Base-by-base conservation (phyloP, 2,797 vertebrate species). In the Clarias fuscus region DNA sequence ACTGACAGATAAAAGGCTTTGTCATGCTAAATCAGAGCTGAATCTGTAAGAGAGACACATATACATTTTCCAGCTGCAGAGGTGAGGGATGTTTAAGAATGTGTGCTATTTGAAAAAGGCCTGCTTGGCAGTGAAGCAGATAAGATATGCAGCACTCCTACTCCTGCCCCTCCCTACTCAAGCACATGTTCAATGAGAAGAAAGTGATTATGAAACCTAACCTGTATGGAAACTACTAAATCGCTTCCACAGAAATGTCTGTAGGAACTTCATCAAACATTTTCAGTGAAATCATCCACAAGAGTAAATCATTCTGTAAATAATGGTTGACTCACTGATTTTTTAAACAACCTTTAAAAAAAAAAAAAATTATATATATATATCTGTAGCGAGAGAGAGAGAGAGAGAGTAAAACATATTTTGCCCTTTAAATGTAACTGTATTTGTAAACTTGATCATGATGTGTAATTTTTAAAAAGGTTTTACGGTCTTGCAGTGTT, bases 71-170 rank as follows among this genome's bases (percentile, higher is more conserved):
- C 78, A 81, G 86, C 82, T 87, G 76, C 43, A 85, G 82, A 91
- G 84, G 86, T 89, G 83, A 88, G 77, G 71, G 90, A 88, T 86
- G 91, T 77, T 58, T 82, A 86, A 89, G 92, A 93, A 94, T 94
- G 91, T 92, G 59, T 92, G 86, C 89, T 89, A 93, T 93, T 90
- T 89, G 53, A 87, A 90, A 90, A 76, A 61, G 89, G 88, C 86
- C 80, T 90, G 89, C 79, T 90, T 89, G 89, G 88, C 84, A 90
- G 87, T 86, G 85, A 82, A 88, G 84, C 72, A 83, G 88, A 91
- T 91, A 85, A 90, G 89, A 92, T 87, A 90, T 88, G 83, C 61
- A 88, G 85, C 70, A 53, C 88, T 89, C 86, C 85, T 84, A 84
- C 79, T 81, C 40, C 84, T 81, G 37, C 85, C 68, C 61, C 84